Evolutionary conservation across 30 jellyfish, hydroid and myxozoan species (phyloP).

Genomic region (Cassiopea xamachana): DNA sequence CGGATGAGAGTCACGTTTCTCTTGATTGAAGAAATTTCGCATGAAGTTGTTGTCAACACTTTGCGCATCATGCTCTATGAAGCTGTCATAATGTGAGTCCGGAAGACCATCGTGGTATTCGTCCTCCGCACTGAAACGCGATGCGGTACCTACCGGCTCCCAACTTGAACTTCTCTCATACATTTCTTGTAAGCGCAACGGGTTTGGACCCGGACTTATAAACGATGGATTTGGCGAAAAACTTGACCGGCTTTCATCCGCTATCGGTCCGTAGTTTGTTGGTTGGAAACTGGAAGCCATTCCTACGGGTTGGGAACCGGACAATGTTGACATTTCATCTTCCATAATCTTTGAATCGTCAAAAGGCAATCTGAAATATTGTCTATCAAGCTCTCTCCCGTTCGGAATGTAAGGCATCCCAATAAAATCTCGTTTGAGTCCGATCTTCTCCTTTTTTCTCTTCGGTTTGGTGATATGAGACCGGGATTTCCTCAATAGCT

Average conservation of each 20-base stretch:
- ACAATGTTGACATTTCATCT: slow-evolving; percentile 58
- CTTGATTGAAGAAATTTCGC: slow-evolving; percentile 43
- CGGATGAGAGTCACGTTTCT: background rate
- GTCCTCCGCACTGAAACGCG: slow-evolving; percentile 44
- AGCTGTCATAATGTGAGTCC: slow-evolving; percentile 68
- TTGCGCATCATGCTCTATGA: slow-evolving; percentile 69
- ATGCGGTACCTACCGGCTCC: slow-evolving; percentile 69
- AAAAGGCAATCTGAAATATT: slow-evolving; percentile 15
- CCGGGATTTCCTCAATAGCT: slow-evolving; percentile 5
- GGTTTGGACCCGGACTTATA: slow-evolving; percentile 68
- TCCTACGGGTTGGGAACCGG: slow-evolving; percentile 76
- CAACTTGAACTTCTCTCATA: slow-evolving; percentile 73
- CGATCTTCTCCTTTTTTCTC: slow-evolving; percentile 21
- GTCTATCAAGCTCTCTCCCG: background rate
- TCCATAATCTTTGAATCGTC: slow-evolving; percentile 67
- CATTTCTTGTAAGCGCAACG: slow-evolving; percentile 47
- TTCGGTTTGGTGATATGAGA: slow-evolving; percentile 26
- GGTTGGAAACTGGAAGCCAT: slow-evolving; percentile 41
- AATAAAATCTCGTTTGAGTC: slow-evolving; percentile 28
- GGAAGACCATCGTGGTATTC: slow-evolving; percentile 68
- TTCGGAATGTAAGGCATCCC: slow-evolving; percentile 67
- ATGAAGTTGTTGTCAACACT: slow-evolving; percentile 60
- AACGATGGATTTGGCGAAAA: slow-evolving; percentile 1
- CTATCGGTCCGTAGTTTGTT: slow-evolving; percentile 28
- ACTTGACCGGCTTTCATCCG: slow-evolving; percentile 30